Percentiles rank a stretch among this genome's conserved stretches.
phyloP scores from a whole-genome alignment of 2,888 invertebrate species.

The Hermodice carunculata region DNA sequence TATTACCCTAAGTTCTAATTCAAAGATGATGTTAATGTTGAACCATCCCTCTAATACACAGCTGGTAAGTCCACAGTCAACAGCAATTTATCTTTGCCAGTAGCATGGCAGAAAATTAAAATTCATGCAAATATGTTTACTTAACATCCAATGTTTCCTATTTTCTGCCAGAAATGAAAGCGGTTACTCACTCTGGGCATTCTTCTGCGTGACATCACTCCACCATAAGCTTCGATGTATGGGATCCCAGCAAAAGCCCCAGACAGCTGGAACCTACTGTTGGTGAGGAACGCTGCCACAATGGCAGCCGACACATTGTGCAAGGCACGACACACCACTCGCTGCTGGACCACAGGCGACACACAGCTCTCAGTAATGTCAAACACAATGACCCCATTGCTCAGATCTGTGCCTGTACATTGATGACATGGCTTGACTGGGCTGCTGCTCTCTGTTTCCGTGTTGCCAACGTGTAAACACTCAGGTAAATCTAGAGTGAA shows the following conservation, averaged over 20 bases:
- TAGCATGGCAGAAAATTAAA: neutral
- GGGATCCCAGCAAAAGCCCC: conserved; percentile 34
- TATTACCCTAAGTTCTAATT: too few relatives aligned
- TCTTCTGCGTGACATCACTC: conserved; percentile 49
- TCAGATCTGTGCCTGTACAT: neutral
- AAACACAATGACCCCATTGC: neutral
- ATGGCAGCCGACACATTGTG: conserved; percentile 21
- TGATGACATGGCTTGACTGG: too few relatives aligned
- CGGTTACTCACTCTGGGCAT: conserved; percentile 49
- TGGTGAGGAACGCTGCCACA: conserved; percentile 19
- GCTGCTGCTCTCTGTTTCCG: too few relatives aligned
- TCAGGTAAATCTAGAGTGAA: too few relatives aligned
- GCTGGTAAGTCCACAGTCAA: neutral
- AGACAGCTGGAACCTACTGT: conserved; percentile 25
- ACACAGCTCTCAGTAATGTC: neutral
- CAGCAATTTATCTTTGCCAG: neutral
- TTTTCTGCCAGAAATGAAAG: too few relatives aligned
- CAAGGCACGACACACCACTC: neutral
- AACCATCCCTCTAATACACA: too few relatives aligned
- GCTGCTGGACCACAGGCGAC: neutral
- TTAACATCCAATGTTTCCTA: too few relatives aligned
- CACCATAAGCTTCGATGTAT: conserved; percentile 46
- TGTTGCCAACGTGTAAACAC: too few relatives aligned
- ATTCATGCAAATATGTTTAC: too few relatives aligned
- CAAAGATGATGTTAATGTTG: too few relatives aligned